phyloP scores from a whole-genome alignment of 2,797 vertebrate genomes.

The Meriones psammophilus region DNA sequence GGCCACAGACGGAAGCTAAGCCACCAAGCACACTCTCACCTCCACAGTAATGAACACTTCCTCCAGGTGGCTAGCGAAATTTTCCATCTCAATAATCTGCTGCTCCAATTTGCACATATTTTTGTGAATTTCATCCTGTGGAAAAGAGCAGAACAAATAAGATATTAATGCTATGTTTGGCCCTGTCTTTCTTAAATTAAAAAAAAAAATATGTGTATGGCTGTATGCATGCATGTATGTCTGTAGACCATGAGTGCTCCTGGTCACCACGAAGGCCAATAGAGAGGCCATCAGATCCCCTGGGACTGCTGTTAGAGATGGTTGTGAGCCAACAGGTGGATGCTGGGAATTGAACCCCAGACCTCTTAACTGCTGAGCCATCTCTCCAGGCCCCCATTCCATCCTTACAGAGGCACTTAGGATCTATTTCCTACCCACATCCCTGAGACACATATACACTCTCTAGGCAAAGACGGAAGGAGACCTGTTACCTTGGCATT shows the following conservation, averaged over 20 bases:
- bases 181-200: background rate
- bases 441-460: background rate
- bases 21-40: slow-evolving; percentile 86
- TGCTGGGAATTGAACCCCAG: background rate
- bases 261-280: background rate
- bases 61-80: slow-evolving; percentile 96
- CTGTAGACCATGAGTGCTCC: background rate
- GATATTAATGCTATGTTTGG: background rate
- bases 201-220: background rate
- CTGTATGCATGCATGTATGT: no score
- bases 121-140: slow-evolving; percentile 90
- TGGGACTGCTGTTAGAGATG: background rate
- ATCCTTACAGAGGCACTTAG: background rate
- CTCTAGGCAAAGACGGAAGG: background rate
- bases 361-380: background rate
- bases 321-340: background rate
- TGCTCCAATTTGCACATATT: slow-evolving; percentile 91
- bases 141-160: slow-evolving; percentile 61
- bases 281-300: background rate
- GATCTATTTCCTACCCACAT: background rate
- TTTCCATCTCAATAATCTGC: slow-evolving; percentile 96
- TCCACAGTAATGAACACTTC: slow-evolving; percentile 99
- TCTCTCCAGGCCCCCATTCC: no score
- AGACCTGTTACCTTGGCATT: slow-evolving; percentile 87
- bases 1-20: accelerated